Percentiles rank a stretch among this genome's conserved stretches.
Conservation (phyloP, 2,797 vertebrate species). For the Cynodonichthys magdalenae region DNA sequence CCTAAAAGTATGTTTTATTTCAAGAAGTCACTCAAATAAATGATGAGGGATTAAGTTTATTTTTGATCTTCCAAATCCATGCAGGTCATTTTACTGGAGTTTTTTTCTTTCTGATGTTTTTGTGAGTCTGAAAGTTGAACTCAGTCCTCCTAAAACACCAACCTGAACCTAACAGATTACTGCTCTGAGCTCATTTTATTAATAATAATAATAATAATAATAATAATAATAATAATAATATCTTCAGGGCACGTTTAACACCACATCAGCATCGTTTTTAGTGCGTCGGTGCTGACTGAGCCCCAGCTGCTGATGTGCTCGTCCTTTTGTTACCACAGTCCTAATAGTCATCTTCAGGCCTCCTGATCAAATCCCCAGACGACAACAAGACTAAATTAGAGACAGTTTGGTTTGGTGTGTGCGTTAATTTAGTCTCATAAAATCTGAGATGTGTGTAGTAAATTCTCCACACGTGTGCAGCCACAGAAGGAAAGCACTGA, state of each 20-base stretch:
- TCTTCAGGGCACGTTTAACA: neutral
- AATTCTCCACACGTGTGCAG: conserved; percentile 18
- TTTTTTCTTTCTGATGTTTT: conserved; percentile 43
- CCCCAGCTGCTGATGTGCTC: conserved; percentile 34
- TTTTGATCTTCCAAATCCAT: neutral
- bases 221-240: neutral
- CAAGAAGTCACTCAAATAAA: no score
- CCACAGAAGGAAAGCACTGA: conserved; percentile 18
- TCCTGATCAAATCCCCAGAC: conserved; percentile 39
- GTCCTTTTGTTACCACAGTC: conserved; percentile 21
- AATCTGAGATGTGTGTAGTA: conserved; percentile 19
- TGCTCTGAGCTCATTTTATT: neutral
- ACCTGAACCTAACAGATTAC: no score
- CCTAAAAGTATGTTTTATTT: no score
- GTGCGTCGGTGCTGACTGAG: conserved; percentile 3
- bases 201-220: no score
- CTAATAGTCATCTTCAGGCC: conserved; percentile 36
- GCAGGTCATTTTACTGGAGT: neutral
- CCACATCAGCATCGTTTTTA: conserved; percentile 1
- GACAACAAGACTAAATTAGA: conserved; percentile 17
- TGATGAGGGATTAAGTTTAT: no score
- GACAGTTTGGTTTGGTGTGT: conserved; percentile 14
- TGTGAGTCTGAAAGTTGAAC: conserved; percentile 47
- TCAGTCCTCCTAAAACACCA: conserved; percentile 1
- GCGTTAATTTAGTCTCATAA: conserved; percentile 3